Base-by-base conservation (phyloP, 2,797 vertebrate species). In the Peromyscus eremicus region DNA sequence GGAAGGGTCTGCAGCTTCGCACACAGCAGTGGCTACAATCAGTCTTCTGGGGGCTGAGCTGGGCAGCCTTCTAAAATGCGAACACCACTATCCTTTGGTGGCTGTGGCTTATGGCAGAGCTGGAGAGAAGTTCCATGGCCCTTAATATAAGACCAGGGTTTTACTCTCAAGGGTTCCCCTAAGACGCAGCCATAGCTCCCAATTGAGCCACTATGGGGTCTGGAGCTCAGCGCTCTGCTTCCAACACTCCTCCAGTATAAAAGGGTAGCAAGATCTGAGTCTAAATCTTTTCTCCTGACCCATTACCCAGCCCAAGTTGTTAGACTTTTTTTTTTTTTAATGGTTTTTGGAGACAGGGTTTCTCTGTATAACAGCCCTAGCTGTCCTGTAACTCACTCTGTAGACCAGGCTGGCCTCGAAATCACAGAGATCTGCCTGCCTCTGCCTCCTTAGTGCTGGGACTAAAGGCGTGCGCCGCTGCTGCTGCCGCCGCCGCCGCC, bases 401-500 rank as follows among this genome's bases (percentile, higher is more conserved):
- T 60, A 23, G 57, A 60, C 34, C 68, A 70, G 68, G 34, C n/a
- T 70, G 17, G 17, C 68, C 16, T 70, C 16, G 17, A n/a, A 70
- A 17, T 70, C 68, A 70, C 6, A n/a, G 66, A 68, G 34, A 19
- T 70, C 17, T 6, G 0, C 68, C 68, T n/a, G 34, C 7, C 68
- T 70, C n/a, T 70, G 68, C 34, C 34, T 8, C 68, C 68, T 0
- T 17, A 70, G 17, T 70, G 34, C 68, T n/a, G 16, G 68, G 34
- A n/a, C 17, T 32, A 70, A 70, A n/a, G 34, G 17, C 6, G 0
- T 70, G 68, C 0, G 1, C 34, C n/a, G n/a, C n/a, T n/a, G n/a
- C n/a, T n/a, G n/a, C n/a, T n/a, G n/a, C n/a, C n/a, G n/a, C n/a
- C n/a, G n/a, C n/a, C n/a, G n/a, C n/a, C n/a, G n/a, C n/a, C n/a